phyloP scores from a whole-genome alignment of 2,888 invertebrate species.

The Villa cingulata region DNA sequence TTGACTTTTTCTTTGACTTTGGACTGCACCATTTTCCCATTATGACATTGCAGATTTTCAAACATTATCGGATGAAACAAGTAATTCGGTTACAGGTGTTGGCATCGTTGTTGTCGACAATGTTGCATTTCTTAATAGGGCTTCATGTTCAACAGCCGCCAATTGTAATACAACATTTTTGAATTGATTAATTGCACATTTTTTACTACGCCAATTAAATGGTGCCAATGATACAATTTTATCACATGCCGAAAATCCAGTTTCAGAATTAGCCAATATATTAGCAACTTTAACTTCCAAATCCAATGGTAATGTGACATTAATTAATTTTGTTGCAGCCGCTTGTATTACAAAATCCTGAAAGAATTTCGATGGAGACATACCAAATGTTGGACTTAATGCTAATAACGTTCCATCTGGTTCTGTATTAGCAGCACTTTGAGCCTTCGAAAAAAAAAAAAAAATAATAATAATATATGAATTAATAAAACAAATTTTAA shows the following conservation, averaged over 20 bases:
- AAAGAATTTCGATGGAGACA: not conserved
- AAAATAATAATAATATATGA: too few species aligned
- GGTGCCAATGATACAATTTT: not conserved
- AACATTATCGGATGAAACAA: too few species aligned
- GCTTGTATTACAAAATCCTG: conserved; percentile 4
- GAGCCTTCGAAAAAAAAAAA: not conserved
- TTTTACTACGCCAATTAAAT: conserved; percentile 2
- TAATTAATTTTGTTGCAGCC: conserved; percentile 3
- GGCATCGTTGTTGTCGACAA: not conserved
- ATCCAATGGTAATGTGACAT: conserved; percentile 2
- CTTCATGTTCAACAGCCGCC: conserved; percentile 2
- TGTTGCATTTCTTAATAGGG: conserved; percentile 1
- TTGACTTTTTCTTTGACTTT: too few species aligned
- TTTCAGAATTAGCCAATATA: conserved; percentile 1
- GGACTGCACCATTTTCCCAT: too few species aligned
- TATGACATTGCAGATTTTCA: too few species aligned
- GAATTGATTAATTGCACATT: conserved; percentile 2
- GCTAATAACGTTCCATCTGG: too few species aligned
- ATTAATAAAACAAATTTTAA: too few species aligned
- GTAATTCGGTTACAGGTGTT: not conserved
- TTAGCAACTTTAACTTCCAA: not conserved
- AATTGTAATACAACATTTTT: conserved; percentile 3
- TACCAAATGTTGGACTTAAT: not conserved
- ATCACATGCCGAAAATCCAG: conserved; percentile 4
- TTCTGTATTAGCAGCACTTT: not conserved